phyloP scores from a whole-genome alignment of 2,113 vertebrate species.

The rat (Rattus norvegicus) region DNA sequence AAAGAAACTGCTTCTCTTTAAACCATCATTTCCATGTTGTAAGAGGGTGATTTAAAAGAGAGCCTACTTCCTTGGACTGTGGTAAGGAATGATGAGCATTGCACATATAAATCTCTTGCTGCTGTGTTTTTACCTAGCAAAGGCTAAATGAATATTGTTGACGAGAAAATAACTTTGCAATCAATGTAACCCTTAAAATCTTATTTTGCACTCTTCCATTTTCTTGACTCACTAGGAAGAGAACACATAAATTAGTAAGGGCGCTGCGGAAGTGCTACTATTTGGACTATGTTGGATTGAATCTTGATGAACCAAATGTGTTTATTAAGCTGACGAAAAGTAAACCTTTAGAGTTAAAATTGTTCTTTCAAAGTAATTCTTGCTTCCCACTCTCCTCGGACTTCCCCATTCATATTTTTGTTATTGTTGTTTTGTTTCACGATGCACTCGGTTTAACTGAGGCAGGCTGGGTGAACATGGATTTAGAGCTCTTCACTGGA shows the following conservation, averaged over 20 bases:
- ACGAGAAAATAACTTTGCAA: background rate
- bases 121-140: background rate
- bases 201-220: background rate
- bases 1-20: background rate
- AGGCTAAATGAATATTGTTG: background rate
- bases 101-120: background rate
- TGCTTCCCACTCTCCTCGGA: background rate
- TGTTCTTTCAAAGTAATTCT: background rate
- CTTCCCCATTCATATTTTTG: background rate
- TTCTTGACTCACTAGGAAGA: background rate
- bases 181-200: background rate
- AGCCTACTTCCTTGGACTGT: background rate
- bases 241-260: background rate
- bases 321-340: background rate
- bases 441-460: background rate
- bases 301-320: background rate
- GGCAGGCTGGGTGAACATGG: background rate
- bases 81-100: background rate
- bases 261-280: background rate
- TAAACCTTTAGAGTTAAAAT: background rate
- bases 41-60: conserved; percentile 7
- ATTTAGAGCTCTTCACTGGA: background rate
- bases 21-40: background rate
- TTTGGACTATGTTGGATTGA: background rate
- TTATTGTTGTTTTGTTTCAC: background rate